Evolutionary conservation across 2,797 vertebrate genomes (phyloP).

Genomic region (Champsocephalus gunnari): DNA sequence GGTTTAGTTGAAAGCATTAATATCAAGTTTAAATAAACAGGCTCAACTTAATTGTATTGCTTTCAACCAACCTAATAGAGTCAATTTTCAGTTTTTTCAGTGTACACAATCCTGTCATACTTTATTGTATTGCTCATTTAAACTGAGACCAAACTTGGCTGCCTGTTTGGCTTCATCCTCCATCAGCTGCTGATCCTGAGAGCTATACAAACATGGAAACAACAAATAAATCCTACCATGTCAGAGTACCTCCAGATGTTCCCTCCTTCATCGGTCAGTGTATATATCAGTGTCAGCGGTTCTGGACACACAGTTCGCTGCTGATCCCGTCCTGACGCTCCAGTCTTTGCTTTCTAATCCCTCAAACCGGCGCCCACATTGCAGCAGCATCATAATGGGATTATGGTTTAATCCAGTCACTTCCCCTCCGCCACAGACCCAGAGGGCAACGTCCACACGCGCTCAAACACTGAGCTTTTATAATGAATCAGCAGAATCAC

Average conservation of each 20-base stretch:
- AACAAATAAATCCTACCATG: conserved; percentile 56
- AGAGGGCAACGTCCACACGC: conserved; percentile 72
- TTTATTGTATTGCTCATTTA: conserved; percentile 30
- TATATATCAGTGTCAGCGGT: conserved; percentile 22
- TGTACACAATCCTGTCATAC: neutral
- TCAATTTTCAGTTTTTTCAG: no score
- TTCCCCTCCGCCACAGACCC: conserved; percentile 54
- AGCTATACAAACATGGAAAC: neutral
- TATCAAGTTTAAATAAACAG: no score
- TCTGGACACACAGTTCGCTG: conserved; percentile 21
- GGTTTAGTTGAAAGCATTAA: no score
- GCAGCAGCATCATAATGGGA: conserved; percentile 80
- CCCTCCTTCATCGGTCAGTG: neutral
- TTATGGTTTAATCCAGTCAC: conserved; percentile 79
- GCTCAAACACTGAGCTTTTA: conserved; percentile 71
- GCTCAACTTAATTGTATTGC: no score
- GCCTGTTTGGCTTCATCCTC: conserved; percentile 12
- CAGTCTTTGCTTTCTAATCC: conserved; percentile 64
- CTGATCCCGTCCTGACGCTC: conserved; percentile 32
- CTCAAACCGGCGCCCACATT: conserved; percentile 68
- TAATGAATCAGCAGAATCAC: conserved; percentile 45
- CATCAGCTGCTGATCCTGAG: conserved; percentile 31
- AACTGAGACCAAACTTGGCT: conserved; percentile 49
- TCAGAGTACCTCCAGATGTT: conserved; percentile 15
- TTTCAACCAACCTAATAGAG: no score